Evolutionary conservation across 2,113 vertebrate species (phyloP), one percentile per base, ranked within the genome.

Genomic region (Aspidoscelis tigris): DNA sequence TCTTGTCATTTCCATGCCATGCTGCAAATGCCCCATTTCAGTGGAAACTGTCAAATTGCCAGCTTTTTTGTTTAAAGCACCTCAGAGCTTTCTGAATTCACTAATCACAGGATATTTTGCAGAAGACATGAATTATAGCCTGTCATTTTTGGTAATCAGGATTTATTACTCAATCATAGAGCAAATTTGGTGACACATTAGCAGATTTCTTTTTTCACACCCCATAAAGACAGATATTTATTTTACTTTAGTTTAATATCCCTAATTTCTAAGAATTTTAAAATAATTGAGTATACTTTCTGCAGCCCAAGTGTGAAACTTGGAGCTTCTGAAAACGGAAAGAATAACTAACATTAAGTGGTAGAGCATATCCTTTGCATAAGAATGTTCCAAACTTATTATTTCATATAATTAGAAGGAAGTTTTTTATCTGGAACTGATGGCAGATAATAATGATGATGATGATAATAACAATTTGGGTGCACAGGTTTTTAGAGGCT

Each of bases 211-310:
- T 83, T 0, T 10, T 84, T 76, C 65, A 84, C 85, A 83, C 80
- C 41, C 75, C 33, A 61, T 81, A 83, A 70, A 84, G 69, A 84
- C 64, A 76, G 83, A 69, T 76, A 82, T 87, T 90, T 80, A 91
- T 90, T 90, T 61, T 72, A 64, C 44, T 87, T 84, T 91, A 65
- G 83, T 69, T 71, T 65, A 66, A 87, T 91, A 65, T 22, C 72
- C 87, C 41, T 80, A 89, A 89, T 87, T 91, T 92, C 43, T 81
- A 82, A 84, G 64, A 72, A 85, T 78, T 91, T 88, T 90, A 83
- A 86, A 88, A 89, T 73, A 86, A 77, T 88, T 88, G 91, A 89
- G 78, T 73, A 81, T 90, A 64, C 64, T 81, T 86, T 92, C 53
- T 39, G 53, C n/a, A 74, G 70, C 20, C 9, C 10, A 26, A 14